Percentiles rank a stretch among this genome's conserved stretches.
Evolutionary conservation across 1,140 invertebrate species (phyloP).

Genomic region (Papilio glaucus): DNA sequence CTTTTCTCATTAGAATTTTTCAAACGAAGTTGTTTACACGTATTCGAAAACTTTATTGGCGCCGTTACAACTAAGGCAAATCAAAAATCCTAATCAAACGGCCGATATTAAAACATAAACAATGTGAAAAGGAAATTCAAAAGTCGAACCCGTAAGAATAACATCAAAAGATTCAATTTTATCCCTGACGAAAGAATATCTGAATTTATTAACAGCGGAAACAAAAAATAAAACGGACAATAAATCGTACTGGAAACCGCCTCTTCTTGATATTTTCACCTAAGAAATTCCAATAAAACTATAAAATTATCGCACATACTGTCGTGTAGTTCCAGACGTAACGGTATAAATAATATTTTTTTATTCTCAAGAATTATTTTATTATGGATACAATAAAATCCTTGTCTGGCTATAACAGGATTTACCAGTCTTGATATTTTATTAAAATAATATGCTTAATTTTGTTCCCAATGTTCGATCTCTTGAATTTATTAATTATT

Average conservation of each 20-base stretch:
- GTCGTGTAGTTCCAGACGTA: conserved; percentile 53
- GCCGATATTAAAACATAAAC: conserved; percentile 42
- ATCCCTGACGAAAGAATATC: conserved; percentile 54
- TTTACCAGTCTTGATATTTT: conserved; percentile 51
- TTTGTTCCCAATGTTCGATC: not conserved
- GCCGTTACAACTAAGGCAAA: conserved; percentile 26
- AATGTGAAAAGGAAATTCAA: conserved; percentile 45
- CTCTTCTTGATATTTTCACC: conserved; percentile 68
- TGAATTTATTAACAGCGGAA: conserved; percentile 66
- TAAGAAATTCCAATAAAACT: conserved; percentile 70
- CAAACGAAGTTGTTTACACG: conserved; percentile 23
- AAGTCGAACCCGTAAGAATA: conserved; percentile 38
- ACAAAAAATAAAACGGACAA: conserved; percentile 70
- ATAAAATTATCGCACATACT: conserved; percentile 71
- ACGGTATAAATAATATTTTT: conserved; percentile 59
- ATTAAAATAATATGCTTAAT: conserved; percentile 38
- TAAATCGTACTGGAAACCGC: conserved; percentile 65
- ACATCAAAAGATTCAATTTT: conserved; percentile 57
- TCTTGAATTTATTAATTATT: not conserved
- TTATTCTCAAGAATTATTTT: conserved; percentile 73
- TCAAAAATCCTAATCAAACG: conserved; percentile 40
- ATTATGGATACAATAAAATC: conserved; percentile 68
- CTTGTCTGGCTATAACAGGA: conserved; percentile 51
- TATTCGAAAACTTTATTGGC: conserved; percentile 14
- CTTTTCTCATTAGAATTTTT: conserved; percentile 25